Evolutionary conservation across 2,113 vertebrate species (phyloP), one percentile per base, ranked within the genome.

Genomic region (Tachycineta bicolor): DNA sequence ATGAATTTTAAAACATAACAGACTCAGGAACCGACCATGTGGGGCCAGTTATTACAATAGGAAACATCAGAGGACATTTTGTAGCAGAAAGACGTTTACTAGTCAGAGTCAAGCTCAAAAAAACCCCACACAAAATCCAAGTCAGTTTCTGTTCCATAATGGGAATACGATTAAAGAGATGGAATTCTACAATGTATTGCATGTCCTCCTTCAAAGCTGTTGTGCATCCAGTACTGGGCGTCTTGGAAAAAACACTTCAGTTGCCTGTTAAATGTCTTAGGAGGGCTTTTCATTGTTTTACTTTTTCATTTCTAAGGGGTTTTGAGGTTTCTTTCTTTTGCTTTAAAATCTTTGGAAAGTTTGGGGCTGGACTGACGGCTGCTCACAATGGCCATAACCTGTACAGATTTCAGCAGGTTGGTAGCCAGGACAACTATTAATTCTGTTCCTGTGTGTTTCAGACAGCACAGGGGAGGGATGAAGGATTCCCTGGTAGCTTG

Each of bases 141-240:
- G 39, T 76, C 29, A n/a, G 47, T 86, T 87, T 89, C 37, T 87
- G 53, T 43, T 91, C 83, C 24, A 6, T 37, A 76, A 68, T 31
- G 46, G 49, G 31, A 91, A 60, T 58, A 56, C 0, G 16, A 87
- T 29, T 52, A 39, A 69, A 89, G 52, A 93, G 26, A n/a, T 44
- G 7, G 64, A 94, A 89, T 76, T 22, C n/a, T 46, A 41, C 22
- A 28, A n/a, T 41, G 47, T 53, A 28, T 56, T 76, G 31, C 26
- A 31, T 25, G 28, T 63, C n/a, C 22, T 87, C 9, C 46, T 93
- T 89, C 78, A 79, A 86, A 93, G 34, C n/a, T 70, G 12, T 22
- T 85, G 46, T 0, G 0, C 18, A 67, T 64, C 33, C 46, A 82
- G 3, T 52, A 50, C 44, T 26, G 56, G 22, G 10, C 0, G 0